Percentiles rank a stretch among this genome's conserved stretches.
Evolutionary conservation across 2,888 invertebrate genomes (phyloP).

Genomic region (Xestia rhomboidea): DNA sequence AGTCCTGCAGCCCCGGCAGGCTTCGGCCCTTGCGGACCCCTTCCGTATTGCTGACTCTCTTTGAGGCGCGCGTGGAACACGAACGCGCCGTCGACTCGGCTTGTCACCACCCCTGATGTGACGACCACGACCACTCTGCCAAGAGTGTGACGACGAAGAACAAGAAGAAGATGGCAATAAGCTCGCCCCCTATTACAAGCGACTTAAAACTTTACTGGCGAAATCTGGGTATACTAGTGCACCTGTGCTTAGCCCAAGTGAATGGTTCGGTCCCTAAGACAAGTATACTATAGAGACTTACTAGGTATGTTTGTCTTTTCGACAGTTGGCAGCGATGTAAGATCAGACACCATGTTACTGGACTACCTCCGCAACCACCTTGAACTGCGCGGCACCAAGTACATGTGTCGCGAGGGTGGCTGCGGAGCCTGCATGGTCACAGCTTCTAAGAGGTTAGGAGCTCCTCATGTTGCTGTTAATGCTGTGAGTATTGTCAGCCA

Average conservation of each 20-base stretch:
- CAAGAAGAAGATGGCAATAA: too few species aligned
- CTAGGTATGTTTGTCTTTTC: background rate
- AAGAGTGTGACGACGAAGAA: too few species aligned
- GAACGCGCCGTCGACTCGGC: too few species aligned
- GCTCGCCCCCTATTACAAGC: background rate
- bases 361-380: slow-evolving; percentile 89
- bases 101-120: too few species aligned
- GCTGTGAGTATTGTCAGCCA: slow-evolving; percentile 83
- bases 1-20: too few species aligned
- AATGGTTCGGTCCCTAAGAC: background rate
- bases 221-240: background rate
- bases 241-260: background rate
- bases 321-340: slow-evolving; percentile 64
- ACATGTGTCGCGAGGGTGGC: slow-evolving; percentile 92
- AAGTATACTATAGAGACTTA: background rate
- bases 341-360: slow-evolving; percentile 78
- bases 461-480: slow-evolving; percentile 89
- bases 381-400: slow-evolving; percentile 91
- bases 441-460: slow-evolving; percentile 71
- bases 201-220: background rate
- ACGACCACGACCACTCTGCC: too few species aligned
- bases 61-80: too few species aligned
- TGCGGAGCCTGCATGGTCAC: slow-evolving; percentile 92
- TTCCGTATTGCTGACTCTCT: too few species aligned
- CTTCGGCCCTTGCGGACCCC: too few species aligned